Evolutionary conservation across 2,888 invertebrate species (phyloP).

Genomic region (Sussaba pulchella): DNA sequence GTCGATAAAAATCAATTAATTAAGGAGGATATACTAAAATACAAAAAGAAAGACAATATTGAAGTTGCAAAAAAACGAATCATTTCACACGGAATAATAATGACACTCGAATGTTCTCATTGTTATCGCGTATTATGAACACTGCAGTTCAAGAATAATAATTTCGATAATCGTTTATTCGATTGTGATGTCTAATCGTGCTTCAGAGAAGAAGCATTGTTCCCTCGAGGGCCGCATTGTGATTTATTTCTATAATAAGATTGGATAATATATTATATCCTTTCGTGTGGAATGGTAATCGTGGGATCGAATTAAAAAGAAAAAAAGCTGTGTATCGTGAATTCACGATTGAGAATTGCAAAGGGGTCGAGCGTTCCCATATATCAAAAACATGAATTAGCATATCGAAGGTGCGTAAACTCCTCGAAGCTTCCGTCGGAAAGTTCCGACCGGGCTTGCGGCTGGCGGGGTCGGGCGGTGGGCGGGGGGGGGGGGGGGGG

Average conservation of each 20-base stretch:
- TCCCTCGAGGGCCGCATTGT: not conserved
- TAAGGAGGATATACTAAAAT: too few relatives aligned
- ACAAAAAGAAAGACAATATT: too few relatives aligned
- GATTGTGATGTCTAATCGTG: not conserved
- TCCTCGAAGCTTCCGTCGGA: slow-evolving; percentile 10
- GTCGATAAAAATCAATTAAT: too few relatives aligned
- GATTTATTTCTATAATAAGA: slow-evolving; percentile 3
- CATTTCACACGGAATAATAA: not conserved
- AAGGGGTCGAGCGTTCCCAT: slow-evolving; percentile 21
- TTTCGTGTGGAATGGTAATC: not conserved
- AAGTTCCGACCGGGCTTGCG: too few relatives aligned
- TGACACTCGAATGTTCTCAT: not conserved
- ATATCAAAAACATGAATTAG: slow-evolving; percentile 38
- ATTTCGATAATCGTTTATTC: not conserved
- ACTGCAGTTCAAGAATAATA: not conserved
- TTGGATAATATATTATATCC: slow-evolving; percentile 1
- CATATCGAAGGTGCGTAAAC: slow-evolving; percentile 30
- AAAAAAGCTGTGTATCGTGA: not conserved
- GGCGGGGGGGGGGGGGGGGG: not conserved
- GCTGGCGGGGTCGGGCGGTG: not conserved
- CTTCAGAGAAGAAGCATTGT: not conserved
- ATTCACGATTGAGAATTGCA: slow-evolving; percentile 26
- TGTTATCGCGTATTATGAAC: not conserved
- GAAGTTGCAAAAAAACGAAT: not conserved
- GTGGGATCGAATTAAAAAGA: not conserved